These are phyloP conservation scores for Apodemia mormo DNA, from an alignment of 2,888 invertebrate species.

Conservation along the genomic window DNA sequence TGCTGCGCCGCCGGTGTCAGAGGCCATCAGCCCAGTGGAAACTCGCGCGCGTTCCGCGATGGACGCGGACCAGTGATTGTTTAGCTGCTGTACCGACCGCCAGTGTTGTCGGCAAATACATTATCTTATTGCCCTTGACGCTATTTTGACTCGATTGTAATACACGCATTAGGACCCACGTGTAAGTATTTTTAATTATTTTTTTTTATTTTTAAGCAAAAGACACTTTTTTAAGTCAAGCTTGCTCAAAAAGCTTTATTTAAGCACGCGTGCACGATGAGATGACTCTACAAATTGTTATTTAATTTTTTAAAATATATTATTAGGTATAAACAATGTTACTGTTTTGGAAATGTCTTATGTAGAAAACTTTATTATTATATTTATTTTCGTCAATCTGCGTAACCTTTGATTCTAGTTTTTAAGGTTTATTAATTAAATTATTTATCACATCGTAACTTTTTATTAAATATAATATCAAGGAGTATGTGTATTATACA, in stretches of 20 bases:
- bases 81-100: conserved; percentile 31
- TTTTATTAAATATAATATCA: too few relatives aligned
- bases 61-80: conserved; percentile 27
- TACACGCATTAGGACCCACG: conserved; percentile 42
- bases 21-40: conserved; percentile 28
- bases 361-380: too few relatives aligned
- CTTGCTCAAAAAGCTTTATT: background rate
- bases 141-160: conserved; percentile 56
- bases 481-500: too few relatives aligned
- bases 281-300: too few relatives aligned
- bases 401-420: too few relatives aligned
- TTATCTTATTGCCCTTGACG: conserved; percentile 56
- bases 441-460: too few relatives aligned
- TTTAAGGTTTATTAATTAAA: too few relatives aligned
- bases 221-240: background rate
- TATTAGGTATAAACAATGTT: too few relatives aligned
- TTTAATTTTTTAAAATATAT: too few relatives aligned
- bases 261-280: too few relatives aligned
- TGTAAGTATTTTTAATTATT: conserved; percentile 52
- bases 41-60: conserved; percentile 23
- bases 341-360: too few relatives aligned
- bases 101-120: conserved; percentile 36
- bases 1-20: conserved; percentile 23
- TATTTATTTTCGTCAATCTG: too few relatives aligned
- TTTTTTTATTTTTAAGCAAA: background rate